Evolutionary conservation across 2,888 invertebrate species (phyloP), one percentile per base, ranked within the genome.

Genomic region (Perizoma flavofasciatum): DNA sequence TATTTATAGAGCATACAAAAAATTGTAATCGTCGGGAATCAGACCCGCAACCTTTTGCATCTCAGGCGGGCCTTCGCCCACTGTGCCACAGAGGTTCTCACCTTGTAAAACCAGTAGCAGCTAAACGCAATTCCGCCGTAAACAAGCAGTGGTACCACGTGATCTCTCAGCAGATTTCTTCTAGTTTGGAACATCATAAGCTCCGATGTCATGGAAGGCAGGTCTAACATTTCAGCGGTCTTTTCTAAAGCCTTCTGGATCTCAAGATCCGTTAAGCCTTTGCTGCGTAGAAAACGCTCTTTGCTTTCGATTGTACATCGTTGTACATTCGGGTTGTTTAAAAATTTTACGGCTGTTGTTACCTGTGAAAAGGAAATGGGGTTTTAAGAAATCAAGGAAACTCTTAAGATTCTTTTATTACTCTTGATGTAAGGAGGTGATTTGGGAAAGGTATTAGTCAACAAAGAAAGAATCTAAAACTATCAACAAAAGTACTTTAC

Each of bases 291-390:
- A 84, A 97, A 97, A 65, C 95, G 93, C 79, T 96, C 95, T 76
- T 96, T 97, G 81, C 97, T 96, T 58, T 94, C 93, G 55, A 96
- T 79, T 0, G 97, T 95, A 72, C 96, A 96, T 68, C 94, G 92
- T 53, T 94, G 93, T 3, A 98, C 97, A 82, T 95, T 96, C n/a
- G 96, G 95, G 88, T 97, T 97, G 82, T 95, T 94, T 53, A 98
- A 89, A 89, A 98, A 98, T 77, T 96, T 96, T 4, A 97, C 94
- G 5, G 97, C 97, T 9, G 97, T 97, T 70, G 94, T 94, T 63
- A 97, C 95, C 97, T 97, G 82, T n/a, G 7, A 5, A 32, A 47
- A 44, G 33, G 22, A 10, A 7, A 6, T 37, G 1, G 37, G 37
- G 37, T 5, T 37, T 37, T 37, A 37, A 37, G 37, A 2, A 22